These are phyloP conservation scores for Tubulanus polymorphus DNA, from an alignment of 2,888 invertebrate genomes.

Conservation along the genomic window DNA sequence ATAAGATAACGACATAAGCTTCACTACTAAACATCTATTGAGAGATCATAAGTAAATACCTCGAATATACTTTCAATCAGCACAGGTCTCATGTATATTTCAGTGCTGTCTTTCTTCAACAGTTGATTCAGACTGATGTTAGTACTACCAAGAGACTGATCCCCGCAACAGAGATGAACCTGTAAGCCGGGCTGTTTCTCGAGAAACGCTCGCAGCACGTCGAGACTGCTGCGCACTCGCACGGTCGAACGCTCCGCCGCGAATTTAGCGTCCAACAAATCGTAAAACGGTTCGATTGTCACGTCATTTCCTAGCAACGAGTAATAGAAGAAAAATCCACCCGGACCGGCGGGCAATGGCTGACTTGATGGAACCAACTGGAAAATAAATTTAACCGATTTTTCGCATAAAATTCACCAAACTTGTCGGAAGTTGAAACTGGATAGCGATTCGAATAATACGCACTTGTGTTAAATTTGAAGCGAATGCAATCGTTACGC, in stretches of 20 bases:
- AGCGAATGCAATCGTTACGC: constrained; percentile 54
- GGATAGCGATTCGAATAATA: neutral
- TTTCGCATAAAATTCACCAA: neutral
- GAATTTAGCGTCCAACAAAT: constrained; percentile 52
- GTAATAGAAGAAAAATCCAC: constrained; percentile 54
- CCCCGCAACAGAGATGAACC: constrained; percentile 52
- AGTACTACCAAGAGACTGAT: constrained; percentile 49
- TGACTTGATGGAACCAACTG: constrained; percentile 45
- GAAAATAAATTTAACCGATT: constrained; percentile 11
- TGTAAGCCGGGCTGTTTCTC: constrained; percentile 48
- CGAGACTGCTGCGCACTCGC: constrained; percentile 47
- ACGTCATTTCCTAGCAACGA: constrained; percentile 54
- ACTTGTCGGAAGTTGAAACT: neutral
- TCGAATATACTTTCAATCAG: constrained; percentile 47
- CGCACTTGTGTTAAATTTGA: constrained; percentile 51
- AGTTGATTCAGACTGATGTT: constrained; percentile 42
- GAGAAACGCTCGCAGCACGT: constrained; percentile 48
- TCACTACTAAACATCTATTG: neutral
- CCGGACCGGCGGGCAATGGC: constrained; percentile 31
- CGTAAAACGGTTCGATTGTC: constrained; percentile 51
- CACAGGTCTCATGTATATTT: constrained; percentile 51
- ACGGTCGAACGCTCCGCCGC: constrained; percentile 54
- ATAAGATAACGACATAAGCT: neutral
- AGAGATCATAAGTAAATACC: constrained; percentile 24
- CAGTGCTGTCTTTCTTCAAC: constrained; percentile 46